Evolutionary conservation across 2,797 vertebrate genomes (phyloP).

Genomic region (Crypturellus tataupa): DNA sequence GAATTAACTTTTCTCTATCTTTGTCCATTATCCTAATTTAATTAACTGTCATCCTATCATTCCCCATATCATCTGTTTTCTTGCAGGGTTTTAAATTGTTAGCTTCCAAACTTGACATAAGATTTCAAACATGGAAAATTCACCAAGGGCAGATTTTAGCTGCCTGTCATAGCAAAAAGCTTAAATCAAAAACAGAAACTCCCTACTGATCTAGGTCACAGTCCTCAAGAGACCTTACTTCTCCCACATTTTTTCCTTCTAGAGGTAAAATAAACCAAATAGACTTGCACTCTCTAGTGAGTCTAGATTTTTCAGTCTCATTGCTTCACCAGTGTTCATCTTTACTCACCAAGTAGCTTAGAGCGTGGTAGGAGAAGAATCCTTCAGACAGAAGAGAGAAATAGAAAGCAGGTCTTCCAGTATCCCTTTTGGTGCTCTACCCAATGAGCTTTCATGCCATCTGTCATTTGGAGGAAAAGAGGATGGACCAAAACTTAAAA

Average conservation of each 20-base stretch:
- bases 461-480: background rate
- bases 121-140: background rate
- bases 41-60: background rate
- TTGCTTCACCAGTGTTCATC: background rate
- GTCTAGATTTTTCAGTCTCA: background rate
- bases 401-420: background rate
- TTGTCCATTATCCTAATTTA: background rate
- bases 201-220: background rate
- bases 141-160: background rate
- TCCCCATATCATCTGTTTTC: background rate
- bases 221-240: background rate
- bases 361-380: background rate
- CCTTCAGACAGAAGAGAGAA: background rate
- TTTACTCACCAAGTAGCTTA: background rate
- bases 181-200: background rate
- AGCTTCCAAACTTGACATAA: background rate
- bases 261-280: background rate
- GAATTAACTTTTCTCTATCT: background rate
- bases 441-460: accelerated
- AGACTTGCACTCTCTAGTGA: background rate
- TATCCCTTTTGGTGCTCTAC: background rate
- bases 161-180: background rate
- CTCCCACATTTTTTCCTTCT: background rate
- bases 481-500: background rate
- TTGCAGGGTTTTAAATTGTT: background rate